phyloP scores from a whole-genome alignment of 2,888 invertebrate species.

The Leptopilina syphax region DNA sequence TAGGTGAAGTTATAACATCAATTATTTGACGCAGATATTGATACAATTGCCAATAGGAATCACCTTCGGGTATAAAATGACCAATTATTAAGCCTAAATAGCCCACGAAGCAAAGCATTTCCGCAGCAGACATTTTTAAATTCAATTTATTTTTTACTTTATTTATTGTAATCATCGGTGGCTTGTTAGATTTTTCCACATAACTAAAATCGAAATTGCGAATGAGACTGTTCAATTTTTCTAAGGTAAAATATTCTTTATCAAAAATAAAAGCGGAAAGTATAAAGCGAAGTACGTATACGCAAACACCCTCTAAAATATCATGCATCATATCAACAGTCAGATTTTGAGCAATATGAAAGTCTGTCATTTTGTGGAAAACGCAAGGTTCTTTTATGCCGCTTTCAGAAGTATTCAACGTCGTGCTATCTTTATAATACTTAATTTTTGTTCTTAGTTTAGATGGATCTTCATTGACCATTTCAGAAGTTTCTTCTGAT shows the following conservation, averaged over 20 bases:
- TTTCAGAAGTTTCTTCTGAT: background rate
- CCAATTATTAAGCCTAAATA: conserved; percentile 52
- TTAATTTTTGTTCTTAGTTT: background rate
- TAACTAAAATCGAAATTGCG: conserved; percentile 43
- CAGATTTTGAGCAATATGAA: conserved; percentile 48
- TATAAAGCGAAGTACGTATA: conserved; percentile 33
- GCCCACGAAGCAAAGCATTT: conserved; percentile 50
- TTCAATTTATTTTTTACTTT: conserved; percentile 36
- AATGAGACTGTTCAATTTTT: conserved; percentile 40
- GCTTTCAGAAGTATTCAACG: background rate
- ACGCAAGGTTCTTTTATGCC: conserved; percentile 44
- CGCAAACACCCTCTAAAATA: conserved; percentile 46
- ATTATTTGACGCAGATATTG: conserved; percentile 46
- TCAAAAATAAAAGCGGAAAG: conserved; percentile 43
- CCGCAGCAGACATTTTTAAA: conserved; percentile 51
- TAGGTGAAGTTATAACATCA: conserved; percentile 47
- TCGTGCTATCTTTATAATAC: background rate
- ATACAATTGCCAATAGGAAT: conserved; percentile 50
- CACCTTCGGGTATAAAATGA: conserved; percentile 46
- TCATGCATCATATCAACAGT: conserved; percentile 50
- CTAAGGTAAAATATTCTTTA: conserved; percentile 44
- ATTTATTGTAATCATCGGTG: conserved; percentile 40
- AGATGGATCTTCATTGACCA: background rate
- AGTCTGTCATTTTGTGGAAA: conserved; percentile 44
- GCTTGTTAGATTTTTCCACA: conserved; percentile 44